Percentiles rank a stretch among this genome's conserved stretches.
These are phyloP conservation scores for Rhodophaea formosa DNA, from an alignment of 2,888 invertebrate species.

Conservation along the genomic window DNA sequence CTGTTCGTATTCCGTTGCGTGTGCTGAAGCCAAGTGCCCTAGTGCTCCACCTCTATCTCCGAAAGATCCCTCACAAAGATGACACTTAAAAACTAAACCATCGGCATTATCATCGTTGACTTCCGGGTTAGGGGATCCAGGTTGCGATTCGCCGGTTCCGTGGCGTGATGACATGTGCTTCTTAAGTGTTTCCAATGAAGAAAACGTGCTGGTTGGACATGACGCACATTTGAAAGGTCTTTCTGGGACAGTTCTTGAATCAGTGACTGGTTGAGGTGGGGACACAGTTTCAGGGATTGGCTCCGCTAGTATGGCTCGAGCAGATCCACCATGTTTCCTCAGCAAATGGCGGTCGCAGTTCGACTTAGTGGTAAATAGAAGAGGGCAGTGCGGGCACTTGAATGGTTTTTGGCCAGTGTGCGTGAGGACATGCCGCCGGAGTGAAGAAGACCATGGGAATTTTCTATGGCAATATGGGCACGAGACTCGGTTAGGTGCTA, in stretches of 20 bases:
- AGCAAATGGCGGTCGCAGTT: constrained; percentile 97
- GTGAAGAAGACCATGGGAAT: constrained; percentile 98
- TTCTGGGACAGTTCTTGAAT: constrained; percentile 86
- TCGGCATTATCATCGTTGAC: constrained; percentile 54
- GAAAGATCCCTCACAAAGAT: constrained; percentile 94
- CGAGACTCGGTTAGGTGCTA: constrained; percentile 95
- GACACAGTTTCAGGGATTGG: constrained; percentile 58
- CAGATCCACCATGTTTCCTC: constrained; percentile 87
- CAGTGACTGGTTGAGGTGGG: constrained; percentile 51
- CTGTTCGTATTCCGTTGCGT: constrained; percentile 89
- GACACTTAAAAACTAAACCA: constrained; percentile 92
- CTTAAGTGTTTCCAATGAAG: constrained; percentile 88
- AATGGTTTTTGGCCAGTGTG: constrained; percentile 98
- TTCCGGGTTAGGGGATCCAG: constrained; percentile 64
- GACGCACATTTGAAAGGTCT: constrained; percentile 89
- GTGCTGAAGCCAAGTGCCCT: constrained; percentile 89
- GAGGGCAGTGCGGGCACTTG: constrained; percentile 95
- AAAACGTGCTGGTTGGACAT: constrained; percentile 91
- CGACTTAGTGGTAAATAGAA: constrained; percentile 97
- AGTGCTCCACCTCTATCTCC: constrained; percentile 89
- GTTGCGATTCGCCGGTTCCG: constrained; percentile 69
- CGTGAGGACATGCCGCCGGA: constrained; percentile 96
- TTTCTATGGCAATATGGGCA: constrained; percentile 96
- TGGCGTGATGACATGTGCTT: constrained; percentile 90
- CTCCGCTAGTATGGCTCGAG: constrained; percentile 67